Base-by-base conservation (phyloP, 2,113 vertebrate genomes). In the Bolborhynchus lineola region DNA sequence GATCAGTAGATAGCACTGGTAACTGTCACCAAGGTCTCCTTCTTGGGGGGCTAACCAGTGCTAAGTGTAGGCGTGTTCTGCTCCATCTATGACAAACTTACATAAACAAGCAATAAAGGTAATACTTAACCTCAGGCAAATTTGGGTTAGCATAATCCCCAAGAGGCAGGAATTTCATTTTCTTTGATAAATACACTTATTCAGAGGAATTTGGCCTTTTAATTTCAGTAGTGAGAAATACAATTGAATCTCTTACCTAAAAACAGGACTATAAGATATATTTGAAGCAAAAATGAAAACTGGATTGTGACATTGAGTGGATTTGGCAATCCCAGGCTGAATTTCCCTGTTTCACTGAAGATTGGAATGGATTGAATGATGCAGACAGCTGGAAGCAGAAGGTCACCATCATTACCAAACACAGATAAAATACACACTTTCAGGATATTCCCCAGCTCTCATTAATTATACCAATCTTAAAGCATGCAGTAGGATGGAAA, bases 291-390 rank as follows among this genome's bases (percentile, higher is more conserved):
- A 88, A 98, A 97, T 42, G 99, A 99, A 94, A 99, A 99, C 95
- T 98, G 98, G 93, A 99, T 90, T 18, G 98, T 98, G 50, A 98
- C 86, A 7, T 98, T 98, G 64, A 99, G 60, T 33, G 98, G 98
- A 89, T 98, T 98, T 31, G 99, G 99, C 95, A 99, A 94, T 41
- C 97, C 97, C 91, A 99, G 98, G 87, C 99, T 99, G 86, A 99
- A 99, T 75, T 98, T 98, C 89, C 98, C 98, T 1, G 98, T 99
- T 97, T 99, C 97, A 13, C 98, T 98, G 96, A 99, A 99, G 92
- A 99, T 82, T 39, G 99, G 98, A 74, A 99, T 99, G 88, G 99
- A 99, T 7, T 99, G 99, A 96, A 99, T 95, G 57, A 99, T 97
- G 9, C 98, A 98, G 47, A 99, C 98, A 13, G 99, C 99, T 99